A percentile compares a stretch with the other conserved stretches of the same genome.
Evolutionary conservation across 2,113 vertebrate genomes (phyloP).

Genomic region (Micronycteris hirsuta): DNA sequence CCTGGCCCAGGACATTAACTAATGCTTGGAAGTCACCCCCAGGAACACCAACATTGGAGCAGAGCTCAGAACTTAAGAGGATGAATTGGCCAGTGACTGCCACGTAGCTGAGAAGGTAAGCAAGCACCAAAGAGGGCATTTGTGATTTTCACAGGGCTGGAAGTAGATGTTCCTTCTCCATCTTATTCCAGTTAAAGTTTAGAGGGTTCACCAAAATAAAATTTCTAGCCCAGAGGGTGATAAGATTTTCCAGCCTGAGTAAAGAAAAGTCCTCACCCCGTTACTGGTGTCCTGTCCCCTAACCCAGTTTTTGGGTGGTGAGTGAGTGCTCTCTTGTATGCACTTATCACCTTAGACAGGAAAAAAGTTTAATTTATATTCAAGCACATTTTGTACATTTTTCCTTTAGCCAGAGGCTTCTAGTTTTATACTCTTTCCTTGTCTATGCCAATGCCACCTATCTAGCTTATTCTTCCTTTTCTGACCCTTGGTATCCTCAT

Average conservation of each 20-base stretch:
- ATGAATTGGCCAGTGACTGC: neutral
- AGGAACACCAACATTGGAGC: neutral
- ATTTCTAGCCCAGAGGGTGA: neutral
- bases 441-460: neutral
- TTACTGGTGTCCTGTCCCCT: neutral
- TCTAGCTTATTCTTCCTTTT: neutral
- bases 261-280: neutral
- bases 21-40: neutral
- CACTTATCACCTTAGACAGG: neutral
- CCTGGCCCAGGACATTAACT: neutral
- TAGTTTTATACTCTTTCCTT: conserved; percentile 30
- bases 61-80: neutral
- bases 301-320: neutral
- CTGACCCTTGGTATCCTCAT: neutral
- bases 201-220: neutral
- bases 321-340: neutral
- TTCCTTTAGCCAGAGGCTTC: conserved; percentile 45
- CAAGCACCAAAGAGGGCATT: neutral
- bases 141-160: neutral
- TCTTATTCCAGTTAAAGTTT: neutral
- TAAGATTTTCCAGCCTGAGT: neutral
- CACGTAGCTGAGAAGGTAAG: neutral
- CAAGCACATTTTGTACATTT: conserved; percentile 46
- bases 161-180: neutral
- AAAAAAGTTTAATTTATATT: conserved; percentile 58